phyloP scores from a whole-genome alignment of 1,140 invertebrate genomes.

The Wasmannia auropunctata region DNA sequence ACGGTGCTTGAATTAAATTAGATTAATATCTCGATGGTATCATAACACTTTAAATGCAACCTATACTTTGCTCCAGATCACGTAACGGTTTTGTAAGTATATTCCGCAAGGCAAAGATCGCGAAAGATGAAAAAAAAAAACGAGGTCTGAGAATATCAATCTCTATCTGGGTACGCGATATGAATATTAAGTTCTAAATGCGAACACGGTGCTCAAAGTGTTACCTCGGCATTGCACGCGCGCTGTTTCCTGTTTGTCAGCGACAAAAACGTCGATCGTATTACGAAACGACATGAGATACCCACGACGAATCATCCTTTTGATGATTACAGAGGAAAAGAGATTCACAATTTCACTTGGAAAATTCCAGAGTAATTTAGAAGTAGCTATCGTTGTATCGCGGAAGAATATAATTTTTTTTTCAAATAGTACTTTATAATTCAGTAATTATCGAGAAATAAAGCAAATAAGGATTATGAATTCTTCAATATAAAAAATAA shows the following conservation, averaged over 20 bases:
- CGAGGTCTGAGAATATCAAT: background rate
- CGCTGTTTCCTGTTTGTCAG: conserved; percentile 35
- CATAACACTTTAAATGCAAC: background rate
- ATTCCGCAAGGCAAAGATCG: background rate
- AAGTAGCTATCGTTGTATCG: background rate
- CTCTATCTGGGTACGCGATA: background rate
- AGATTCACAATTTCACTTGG: conserved; percentile 18
- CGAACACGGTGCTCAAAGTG: background rate
- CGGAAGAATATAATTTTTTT: background rate
- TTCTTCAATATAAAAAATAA: background rate
- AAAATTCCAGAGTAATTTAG: background rate
- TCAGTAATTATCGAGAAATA: background rate
- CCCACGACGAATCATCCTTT: background rate
- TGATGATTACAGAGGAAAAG: background rate
- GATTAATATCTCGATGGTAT: background rate
- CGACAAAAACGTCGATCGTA: conserved; percentile 15
- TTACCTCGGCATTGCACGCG: conserved; percentile 17
- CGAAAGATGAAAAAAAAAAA: background rate
- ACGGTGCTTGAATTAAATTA: background rate
- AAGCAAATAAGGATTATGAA: background rate
- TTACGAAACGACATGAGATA: conserved; percentile 38
- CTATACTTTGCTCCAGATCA: background rate
- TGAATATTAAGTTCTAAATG: conserved; percentile 31
- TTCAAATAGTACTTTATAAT: conserved; percentile 14
- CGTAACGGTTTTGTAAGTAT: background rate